Evolutionary conservation across 2,888 invertebrate genomes (phyloP).

Genomic region (Strigamia maritima): DNA sequence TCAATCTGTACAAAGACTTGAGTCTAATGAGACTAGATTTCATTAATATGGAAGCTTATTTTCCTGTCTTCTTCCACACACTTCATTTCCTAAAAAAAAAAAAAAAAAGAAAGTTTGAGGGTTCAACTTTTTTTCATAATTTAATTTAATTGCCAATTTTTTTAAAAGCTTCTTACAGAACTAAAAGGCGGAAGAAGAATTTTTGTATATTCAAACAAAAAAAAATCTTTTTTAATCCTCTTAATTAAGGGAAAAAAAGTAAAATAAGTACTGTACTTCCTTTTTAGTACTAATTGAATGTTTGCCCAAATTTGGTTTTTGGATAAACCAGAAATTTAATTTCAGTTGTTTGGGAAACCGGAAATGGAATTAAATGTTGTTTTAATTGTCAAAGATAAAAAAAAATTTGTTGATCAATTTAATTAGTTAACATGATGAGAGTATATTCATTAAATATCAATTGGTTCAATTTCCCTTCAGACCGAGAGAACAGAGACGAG

Average conservation of each 20-base stretch:
- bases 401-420: neutral
- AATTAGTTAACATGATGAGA: neutral
- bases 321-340: neutral
- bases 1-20: constrained; percentile 23
- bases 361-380: too few relatives aligned
- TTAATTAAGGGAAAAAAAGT: constrained; percentile 5
- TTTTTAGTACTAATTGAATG: neutral
- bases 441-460: neutral
- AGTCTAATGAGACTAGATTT: constrained; percentile 18
- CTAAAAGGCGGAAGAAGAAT: neutral
- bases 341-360: too few relatives aligned
- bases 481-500: neutral
- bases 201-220: neutral
- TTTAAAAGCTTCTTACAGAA: neutral
- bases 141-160: neutral
- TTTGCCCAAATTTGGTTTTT: neutral
- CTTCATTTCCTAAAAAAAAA: neutral
- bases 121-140: constrained; percentile 2
- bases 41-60: constrained; percentile 23
- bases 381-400: neutral
- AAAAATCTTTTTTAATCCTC: neutral
- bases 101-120: neutral
- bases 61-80: neutral
- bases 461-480: neutral
- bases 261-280: neutral